Conservation (phyloP, 2,797 vertebrate genomes). For the Botia kubotai region DNA sequence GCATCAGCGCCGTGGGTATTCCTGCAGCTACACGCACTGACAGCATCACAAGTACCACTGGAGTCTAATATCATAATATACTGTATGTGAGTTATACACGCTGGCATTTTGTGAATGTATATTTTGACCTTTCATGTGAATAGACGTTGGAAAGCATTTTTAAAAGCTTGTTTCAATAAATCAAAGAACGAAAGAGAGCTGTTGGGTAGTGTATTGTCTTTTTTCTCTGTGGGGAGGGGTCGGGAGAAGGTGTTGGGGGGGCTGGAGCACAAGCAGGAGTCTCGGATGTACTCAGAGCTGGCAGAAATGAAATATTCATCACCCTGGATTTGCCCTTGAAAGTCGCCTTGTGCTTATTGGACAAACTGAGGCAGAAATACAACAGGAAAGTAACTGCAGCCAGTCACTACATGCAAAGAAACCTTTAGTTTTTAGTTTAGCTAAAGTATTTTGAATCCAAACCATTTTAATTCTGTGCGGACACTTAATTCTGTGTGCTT, state of each 20-base stretch:
- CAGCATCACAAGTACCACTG: not conserved
- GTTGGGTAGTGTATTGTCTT: not conserved
- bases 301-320: constrained; percentile 56
- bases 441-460: constrained; percentile 1
- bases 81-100: not conserved
- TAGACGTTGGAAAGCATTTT: not conserved
- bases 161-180: not conserved
- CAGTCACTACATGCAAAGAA: not conserved
- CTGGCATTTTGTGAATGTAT: not conserved
- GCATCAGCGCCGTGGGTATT: not conserved
- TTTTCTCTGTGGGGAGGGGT: constrained; percentile 10
- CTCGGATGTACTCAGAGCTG: constrained; percentile 24
- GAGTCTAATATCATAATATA: not conserved
- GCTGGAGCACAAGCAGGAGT: not conserved
- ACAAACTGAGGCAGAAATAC: constrained; percentile 37
- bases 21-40: not conserved
- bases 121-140: not conserved
- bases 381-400: constrained; percentile 23
- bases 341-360: constrained; percentile 36
- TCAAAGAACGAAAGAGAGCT: not conserved
- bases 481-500: not conserved
- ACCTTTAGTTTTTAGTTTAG: not conserved
- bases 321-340: constrained; percentile 42
- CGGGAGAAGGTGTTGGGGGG: not conserved
- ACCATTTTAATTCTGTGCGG: not conserved